Evolutionary conservation across 2,113 vertebrate genomes (phyloP).

Genomic region (Xiphorhynchus elegans): DNA sequence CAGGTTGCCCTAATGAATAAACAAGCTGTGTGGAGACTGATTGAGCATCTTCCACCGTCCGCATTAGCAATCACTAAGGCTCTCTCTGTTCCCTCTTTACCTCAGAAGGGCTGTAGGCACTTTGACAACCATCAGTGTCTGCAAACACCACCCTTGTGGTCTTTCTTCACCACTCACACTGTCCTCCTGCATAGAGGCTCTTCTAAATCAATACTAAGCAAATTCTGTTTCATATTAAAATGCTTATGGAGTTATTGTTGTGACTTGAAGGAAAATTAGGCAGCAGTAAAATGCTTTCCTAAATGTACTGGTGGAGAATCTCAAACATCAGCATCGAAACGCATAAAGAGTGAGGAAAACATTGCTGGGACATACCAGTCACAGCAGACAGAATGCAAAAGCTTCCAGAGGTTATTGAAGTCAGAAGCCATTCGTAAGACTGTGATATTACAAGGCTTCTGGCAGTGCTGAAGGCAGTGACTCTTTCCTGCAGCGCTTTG

Average conservation of each 20-base stretch:
- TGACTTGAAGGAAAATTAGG: neutral
- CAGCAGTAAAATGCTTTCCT: neutral
- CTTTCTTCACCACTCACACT: neutral
- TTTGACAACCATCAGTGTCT: neutral
- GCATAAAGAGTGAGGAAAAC: neutral
- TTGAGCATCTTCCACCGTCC: neutral
- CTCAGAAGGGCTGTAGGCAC: neutral
- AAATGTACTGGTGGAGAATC: neutral
- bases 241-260: neutral
- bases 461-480: neutral
- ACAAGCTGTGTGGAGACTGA: neutral
- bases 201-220: neutral
- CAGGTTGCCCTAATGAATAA: neutral
- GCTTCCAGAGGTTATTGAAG: rapidly evolving
- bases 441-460: rapidly evolving
- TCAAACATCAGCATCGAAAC: neutral
- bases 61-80: rapidly evolving
- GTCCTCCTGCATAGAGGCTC: neutral
- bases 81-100: neutral
- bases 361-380: neutral
- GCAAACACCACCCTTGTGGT: neutral
- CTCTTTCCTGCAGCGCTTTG: neutral
- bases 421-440: neutral
- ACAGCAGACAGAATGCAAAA: rapidly evolving
- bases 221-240: neutral